These are phyloP conservation scores for Apotomis capreana DNA, from an alignment of 2,888 invertebrate species.

Conservation along the genomic window DNA sequence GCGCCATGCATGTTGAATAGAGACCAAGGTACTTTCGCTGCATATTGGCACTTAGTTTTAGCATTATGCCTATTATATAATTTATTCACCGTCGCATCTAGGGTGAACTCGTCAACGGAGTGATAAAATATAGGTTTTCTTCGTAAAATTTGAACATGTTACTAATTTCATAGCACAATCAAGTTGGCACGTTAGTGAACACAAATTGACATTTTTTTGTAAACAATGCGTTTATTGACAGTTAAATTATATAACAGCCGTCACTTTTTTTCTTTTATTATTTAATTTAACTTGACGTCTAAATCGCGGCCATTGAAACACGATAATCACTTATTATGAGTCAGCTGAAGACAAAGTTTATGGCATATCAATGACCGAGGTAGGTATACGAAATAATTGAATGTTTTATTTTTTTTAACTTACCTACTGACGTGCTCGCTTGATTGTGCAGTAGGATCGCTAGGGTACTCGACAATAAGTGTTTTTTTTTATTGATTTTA, in stretches of 20 bases:
- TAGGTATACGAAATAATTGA: too few species aligned
- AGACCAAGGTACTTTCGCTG: neutral
- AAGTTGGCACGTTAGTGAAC: too few species aligned
- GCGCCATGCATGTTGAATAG: neutral
- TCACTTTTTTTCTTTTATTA: too few species aligned
- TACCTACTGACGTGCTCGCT: neutral
- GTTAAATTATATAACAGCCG: too few species aligned
- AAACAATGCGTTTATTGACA: too few species aligned
- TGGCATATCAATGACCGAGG: too few species aligned
- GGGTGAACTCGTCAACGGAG: constrained; percentile 74
- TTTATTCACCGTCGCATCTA: constrained; percentile 45
- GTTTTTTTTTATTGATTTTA: neutral
- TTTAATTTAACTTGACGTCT: too few species aligned
- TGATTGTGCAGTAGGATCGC: neutral
- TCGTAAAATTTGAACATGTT: neutral
- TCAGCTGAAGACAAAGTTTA: too few species aligned
- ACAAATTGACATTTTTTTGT: too few species aligned
- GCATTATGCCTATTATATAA: neutral
- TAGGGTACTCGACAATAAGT: neutral
- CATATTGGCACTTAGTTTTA: constrained; percentile 5
- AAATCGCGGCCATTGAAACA: too few species aligned
- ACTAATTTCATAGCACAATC: neutral
- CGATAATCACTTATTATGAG: too few species aligned
- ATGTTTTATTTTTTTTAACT: too few species aligned
- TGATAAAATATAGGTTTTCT: constrained; percentile 67